Percentiles rank a stretch among this genome's conserved stretches.
These are phyloP conservation scores for Mesitornis unicolor DNA, from an alignment of 2,113 vertebrate genomes.

Conservation along the genomic window DNA sequence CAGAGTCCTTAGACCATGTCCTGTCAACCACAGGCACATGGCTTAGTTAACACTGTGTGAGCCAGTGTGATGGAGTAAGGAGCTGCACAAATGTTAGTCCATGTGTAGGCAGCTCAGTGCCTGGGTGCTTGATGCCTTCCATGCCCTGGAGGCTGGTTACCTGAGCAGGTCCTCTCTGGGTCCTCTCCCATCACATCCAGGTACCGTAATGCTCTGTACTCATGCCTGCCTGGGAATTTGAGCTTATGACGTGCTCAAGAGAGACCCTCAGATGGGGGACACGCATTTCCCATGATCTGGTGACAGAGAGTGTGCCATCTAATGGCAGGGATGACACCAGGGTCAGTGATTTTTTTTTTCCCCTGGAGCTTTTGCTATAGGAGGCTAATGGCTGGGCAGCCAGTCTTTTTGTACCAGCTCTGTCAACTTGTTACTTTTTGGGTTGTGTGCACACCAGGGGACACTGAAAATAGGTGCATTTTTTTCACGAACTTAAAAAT, in stretches of 20 bases:
- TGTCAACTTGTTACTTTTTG: slow-evolving; percentile 16
- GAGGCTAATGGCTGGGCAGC: not conserved
- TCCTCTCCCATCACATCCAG: not conserved
- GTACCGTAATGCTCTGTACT: accelerated
- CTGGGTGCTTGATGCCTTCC: not conserved
- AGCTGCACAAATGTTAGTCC: not conserved
- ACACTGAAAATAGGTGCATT: slow-evolving; percentile 20
- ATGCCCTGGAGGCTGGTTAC: not conserved
- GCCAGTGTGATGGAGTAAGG: not conserved
- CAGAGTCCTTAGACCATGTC: too few relatives aligned
- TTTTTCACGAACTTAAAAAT: slow-evolving; percentile 46
- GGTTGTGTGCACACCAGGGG: not conserved
- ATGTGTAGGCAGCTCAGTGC: not conserved
- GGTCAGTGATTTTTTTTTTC: not conserved
- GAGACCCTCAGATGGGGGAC: not conserved
- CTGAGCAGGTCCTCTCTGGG: not conserved
- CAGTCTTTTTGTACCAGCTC: not conserved
- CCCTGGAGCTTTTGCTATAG: not conserved
- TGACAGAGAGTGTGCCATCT: not conserved
- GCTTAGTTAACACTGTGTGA: not conserved
- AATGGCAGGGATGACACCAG: not conserved
- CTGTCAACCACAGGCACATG: not conserved
- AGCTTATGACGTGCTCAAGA: not conserved
- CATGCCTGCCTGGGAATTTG: not conserved
- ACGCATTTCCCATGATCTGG: not conserved